Evolutionary conservation across 2,888 invertebrate genomes (phyloP).

Genomic region (Eupeodes luniger): DNA sequence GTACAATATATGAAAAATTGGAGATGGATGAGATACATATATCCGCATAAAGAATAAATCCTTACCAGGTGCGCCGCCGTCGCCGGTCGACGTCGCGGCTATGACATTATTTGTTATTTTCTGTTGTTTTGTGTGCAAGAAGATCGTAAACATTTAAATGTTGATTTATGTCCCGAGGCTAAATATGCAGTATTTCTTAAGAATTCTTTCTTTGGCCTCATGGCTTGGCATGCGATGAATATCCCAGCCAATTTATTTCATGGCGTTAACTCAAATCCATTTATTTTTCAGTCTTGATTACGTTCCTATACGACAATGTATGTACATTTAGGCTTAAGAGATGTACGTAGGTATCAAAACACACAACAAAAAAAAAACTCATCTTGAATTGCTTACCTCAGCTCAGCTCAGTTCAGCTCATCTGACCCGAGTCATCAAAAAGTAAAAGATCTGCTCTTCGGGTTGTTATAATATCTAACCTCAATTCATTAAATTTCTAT

Average conservation of each 20-base stretch:
- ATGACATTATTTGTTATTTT: constrained; percentile 4
- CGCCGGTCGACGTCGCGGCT: background rate
- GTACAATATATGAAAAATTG: background rate
- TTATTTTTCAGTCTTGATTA: constrained; percentile 44
- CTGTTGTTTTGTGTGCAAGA: too few species aligned
- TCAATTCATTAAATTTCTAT: constrained; percentile 49
- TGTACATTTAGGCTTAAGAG: background rate
- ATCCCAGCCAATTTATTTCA: constrained; percentile 24
- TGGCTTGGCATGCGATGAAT: background rate
- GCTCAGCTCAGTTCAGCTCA: constrained; percentile 23
- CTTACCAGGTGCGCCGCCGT: background rate
- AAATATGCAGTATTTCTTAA: background rate
- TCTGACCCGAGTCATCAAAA: constrained; percentile 48
- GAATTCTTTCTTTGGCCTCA: background rate
- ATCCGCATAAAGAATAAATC: background rate
- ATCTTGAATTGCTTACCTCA: constrained; percentile 27
- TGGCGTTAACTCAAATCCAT: constrained; percentile 31
- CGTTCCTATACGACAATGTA: background rate
- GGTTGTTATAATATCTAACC: constrained; percentile 50
- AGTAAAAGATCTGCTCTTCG: constrained; percentile 23
- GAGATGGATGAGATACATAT: too few species aligned
- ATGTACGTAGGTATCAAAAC: background rate
- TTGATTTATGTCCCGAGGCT: constrained; percentile 5
- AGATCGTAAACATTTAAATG: constrained; percentile 27
- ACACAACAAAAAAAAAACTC: background rate